Evolutionary conservation across 2,113 vertebrate genomes (phyloP).

Genomic region (Psophia crepitans): DNA sequence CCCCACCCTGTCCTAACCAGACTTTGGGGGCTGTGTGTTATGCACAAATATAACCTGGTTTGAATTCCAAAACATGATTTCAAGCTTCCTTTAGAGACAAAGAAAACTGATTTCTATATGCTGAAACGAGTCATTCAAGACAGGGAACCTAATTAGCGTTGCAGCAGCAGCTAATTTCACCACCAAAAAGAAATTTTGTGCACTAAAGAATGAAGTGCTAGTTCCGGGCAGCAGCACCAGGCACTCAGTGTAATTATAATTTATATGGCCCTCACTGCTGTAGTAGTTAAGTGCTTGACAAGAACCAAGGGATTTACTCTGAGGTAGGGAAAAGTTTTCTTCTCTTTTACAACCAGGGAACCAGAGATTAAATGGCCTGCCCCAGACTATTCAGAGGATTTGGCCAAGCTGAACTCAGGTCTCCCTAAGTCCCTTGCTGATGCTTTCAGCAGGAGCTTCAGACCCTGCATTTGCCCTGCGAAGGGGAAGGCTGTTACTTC

Average conservation of each 20-base stretch:
- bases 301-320: slow-evolving; percentile 50
- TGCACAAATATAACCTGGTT: slow-evolving; percentile 53
- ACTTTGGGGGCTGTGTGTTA: slow-evolving; percentile 31
- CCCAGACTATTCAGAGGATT: neutral
- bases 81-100: slow-evolving; percentile 38
- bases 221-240: slow-evolving; percentile 50
- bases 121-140: slow-evolving; percentile 23
- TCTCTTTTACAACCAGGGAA: slow-evolving; percentile 6
- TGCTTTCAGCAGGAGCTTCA: neutral
- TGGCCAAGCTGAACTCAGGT: neutral
- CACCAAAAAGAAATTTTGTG: slow-evolving; percentile 38
- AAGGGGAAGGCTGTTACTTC: no score
- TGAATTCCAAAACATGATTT: slow-evolving; percentile 57
- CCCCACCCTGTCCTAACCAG: slow-evolving; percentile 47
- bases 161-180: slow-evolving; percentile 32
- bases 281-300: slow-evolving; percentile 35
- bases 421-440: neutral
- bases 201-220: slow-evolving; percentile 58
- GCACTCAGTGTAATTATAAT: slow-evolving; percentile 51
- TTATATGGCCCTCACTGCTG: slow-evolving; percentile 37
- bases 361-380: neutral
- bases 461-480: neutral
- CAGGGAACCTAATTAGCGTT: slow-evolving; percentile 38
- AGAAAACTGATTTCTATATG: slow-evolving; percentile 34
- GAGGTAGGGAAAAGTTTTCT: slow-evolving; percentile 54